phyloP scores from a whole-genome alignment of 1,140 invertebrate genomes.

The Neodiprion lecontei region DNA sequence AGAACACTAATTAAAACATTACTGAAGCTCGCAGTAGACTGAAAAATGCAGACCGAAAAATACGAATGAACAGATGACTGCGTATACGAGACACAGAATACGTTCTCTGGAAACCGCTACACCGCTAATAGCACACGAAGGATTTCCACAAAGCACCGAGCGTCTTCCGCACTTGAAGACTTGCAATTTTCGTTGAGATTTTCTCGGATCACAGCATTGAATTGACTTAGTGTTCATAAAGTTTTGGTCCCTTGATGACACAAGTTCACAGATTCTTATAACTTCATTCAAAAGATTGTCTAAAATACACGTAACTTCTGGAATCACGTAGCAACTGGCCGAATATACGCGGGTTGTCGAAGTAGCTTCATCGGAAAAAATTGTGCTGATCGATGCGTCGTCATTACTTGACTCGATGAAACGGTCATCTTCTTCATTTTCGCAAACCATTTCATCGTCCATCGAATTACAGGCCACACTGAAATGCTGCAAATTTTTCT shows the following conservation, averaged over 20 bases:
- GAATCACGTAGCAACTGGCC: background rate
- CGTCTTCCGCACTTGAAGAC: background rate
- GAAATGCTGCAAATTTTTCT: background rate
- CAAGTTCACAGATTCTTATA: background rate
- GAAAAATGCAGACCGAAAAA: conserved; percentile 43
- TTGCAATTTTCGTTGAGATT: background rate
- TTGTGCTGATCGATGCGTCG: background rate
- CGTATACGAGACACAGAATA: conserved; percentile 37
- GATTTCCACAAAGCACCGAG: background rate
- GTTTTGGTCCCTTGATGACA: no score
- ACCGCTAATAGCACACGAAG: background rate
- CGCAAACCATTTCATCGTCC: background rate
- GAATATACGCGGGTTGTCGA: background rate
- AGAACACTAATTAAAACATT: background rate
- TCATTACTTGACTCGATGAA: background rate
- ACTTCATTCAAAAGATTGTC: conserved; percentile 6
- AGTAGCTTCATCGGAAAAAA: background rate
- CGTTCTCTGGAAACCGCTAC: conserved; percentile 26
- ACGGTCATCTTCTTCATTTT: background rate
- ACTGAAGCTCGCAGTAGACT: conserved; percentile 30
- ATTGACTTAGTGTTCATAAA: no score
- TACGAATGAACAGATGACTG: conserved; percentile 38
- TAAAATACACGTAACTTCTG: conserved; percentile 5
- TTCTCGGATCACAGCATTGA: background rate
- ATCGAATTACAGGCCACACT: background rate